Conservation (phyloP, 2,797 vertebrate species). For the Craterocephalus amniculus region DNA sequence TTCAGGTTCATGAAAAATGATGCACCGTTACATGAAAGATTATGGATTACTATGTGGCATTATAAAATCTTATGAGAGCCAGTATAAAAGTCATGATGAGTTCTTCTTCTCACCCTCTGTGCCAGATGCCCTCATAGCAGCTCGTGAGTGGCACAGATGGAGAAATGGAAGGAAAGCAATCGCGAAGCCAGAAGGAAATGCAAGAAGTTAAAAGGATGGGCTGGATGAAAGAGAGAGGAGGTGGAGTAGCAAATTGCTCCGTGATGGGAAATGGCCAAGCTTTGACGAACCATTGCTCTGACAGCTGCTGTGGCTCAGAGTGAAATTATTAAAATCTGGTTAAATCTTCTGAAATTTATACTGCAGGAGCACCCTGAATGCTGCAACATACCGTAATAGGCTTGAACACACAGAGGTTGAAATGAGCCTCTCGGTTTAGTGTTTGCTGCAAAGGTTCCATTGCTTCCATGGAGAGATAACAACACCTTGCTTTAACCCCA, state of each 20-base stretch:
- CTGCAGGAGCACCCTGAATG: conserved; percentile 21
- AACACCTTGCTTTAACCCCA: conserved; percentile 35
- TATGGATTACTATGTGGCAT: conserved; percentile 66
- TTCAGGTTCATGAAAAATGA: conserved; percentile 43
- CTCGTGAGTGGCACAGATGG: conserved; percentile 22
- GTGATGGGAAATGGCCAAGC: conserved; percentile 53
- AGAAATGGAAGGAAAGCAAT: conserved; percentile 19
- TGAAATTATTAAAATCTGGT: conserved; percentile 51
- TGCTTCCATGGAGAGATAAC: conserved; percentile 32
- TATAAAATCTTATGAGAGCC: conserved; percentile 70
- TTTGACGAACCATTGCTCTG: conserved; percentile 33
- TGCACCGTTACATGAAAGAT: conserved; percentile 40
- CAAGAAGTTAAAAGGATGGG: conserved; percentile 49
- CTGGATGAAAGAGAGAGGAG: conserved; percentile 52
- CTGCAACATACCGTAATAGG: conserved; percentile 56
- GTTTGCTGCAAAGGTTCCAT: conserved; percentile 19
- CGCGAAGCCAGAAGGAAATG: conserved; percentile 33
- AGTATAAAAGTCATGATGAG: conserved; percentile 65
- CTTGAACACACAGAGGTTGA: conserved; percentile 27
- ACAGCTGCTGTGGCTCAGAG: conserved; percentile 28
- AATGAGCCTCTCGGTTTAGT: conserved; percentile 20
- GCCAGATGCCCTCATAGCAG: conserved; percentile 24
- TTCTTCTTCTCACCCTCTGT: conserved; percentile 34
- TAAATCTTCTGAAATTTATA: conserved; percentile 49
- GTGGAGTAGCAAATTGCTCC: conserved; percentile 51